Base-by-base conservation (phyloP, 2,113 vertebrate species). In the Spea multiplicata region DNA sequence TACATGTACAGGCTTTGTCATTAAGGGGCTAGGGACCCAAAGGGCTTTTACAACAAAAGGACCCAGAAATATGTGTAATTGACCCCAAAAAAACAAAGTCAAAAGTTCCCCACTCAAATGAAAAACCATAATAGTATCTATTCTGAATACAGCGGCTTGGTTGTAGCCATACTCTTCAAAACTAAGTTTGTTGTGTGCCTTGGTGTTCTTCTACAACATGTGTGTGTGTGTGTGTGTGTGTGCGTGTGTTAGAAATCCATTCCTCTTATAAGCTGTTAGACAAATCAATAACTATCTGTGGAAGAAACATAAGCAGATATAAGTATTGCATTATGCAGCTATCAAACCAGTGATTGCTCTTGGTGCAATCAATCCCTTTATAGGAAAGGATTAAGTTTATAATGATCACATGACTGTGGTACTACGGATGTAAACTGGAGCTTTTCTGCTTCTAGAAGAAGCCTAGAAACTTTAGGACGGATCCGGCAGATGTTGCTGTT, bases 401-500 rank as follows among this genome's bases (percentile, higher is more conserved):
- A 70, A 70, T 77, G 66, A 77, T 44, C 46, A 71, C 44, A 55
- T 44, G 45, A 77, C 49, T 70, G 46, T 59, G 59, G 53, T 76
- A 52, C 44, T 61, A n/a, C 16, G 70, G 59, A 59, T 69, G 45
- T n/a, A 76, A 77, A 62, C 66, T 67, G 44, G 3, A 49, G 17
- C 6, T 9, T 61, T 12, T 10, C 53, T 77, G 75, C 75, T 67
- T 62, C 5, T 70, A 67, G 75, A 49, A 49, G 66, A 77, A 77
- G 48, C 67, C 17, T 62, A 61, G 49, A 77, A 77, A 62, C 49
- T 55, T 12, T 13, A 48, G 12, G 53, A 66, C 50, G 66, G 53
- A 61, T 70, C 45, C 57, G 17, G 66, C 75, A 77, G 66, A 64
- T 70, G 75, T 77, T 77, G 10, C 13, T 49, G 16, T 70, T 47